Evolutionary conservation across 2,797 vertebrate species (phyloP).

Genomic region (Linurgus olivaceus): DNA sequence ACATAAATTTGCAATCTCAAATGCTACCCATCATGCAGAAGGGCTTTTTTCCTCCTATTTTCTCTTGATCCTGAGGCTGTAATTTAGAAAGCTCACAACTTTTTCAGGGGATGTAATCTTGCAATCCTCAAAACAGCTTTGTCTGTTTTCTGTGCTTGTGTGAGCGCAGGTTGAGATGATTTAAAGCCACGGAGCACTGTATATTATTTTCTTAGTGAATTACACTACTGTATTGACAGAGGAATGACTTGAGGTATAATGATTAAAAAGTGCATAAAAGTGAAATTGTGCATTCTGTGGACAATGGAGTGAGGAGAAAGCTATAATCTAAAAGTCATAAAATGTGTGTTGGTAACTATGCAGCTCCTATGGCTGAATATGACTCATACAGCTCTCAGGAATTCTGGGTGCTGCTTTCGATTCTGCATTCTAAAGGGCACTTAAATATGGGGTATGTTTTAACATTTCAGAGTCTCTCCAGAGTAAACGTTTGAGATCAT

Average conservation of each 20-base stretch:
- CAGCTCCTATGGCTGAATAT: neutral
- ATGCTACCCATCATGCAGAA: neutral
- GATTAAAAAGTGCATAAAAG: neutral
- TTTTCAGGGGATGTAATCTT: neutral
- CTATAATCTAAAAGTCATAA: neutral
- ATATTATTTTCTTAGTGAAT: neutral
- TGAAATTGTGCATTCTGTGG: neutral
- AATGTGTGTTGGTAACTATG: neutral
- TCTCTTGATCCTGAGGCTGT: neutral
- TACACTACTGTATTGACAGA: neutral
- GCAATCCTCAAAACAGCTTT: neutral
- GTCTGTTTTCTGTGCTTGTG: neutral
- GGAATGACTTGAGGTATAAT: neutral
- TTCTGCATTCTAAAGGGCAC: constrained; percentile 9
- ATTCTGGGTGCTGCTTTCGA: neutral
- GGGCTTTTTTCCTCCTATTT: neutral
- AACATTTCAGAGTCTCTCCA: neutral
- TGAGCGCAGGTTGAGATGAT: neutral
- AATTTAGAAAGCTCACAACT: neutral
- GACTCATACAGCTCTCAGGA: neutral
- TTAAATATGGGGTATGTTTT: neutral
- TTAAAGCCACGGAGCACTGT: neutral
- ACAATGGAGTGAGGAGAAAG: neutral
- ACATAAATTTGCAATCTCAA: neutral
- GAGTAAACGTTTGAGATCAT: constrained; percentile 43